phyloP scores from a whole-genome alignment of 2,797 vertebrate species.

The Chelonia mydas region DNA sequence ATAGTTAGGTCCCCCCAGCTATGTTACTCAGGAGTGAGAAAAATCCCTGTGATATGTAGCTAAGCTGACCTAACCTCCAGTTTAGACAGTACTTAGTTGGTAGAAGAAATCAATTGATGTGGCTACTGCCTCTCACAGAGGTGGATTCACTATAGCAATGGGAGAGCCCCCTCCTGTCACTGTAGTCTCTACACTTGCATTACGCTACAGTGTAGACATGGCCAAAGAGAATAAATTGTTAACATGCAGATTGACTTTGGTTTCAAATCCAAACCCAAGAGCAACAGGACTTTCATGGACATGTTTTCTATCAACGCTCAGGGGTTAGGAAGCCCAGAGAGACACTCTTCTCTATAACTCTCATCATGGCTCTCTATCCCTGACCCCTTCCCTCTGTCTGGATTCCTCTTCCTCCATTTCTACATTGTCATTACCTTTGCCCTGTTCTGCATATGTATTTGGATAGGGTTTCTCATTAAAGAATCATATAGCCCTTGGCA shows the following conservation, averaged over 20 bases:
- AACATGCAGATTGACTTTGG: neutral
- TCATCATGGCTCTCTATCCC: neutral
- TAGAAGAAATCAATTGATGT: too few relatives aligned
- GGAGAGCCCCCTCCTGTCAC: too few relatives aligned
- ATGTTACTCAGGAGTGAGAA: too few relatives aligned
- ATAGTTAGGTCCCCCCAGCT: too few relatives aligned
- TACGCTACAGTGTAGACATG: neutral
- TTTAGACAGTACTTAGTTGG: too few relatives aligned
- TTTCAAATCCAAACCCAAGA: neutral
- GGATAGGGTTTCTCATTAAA: neutral
- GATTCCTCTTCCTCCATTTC: neutral
- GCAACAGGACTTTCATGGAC: neutral
- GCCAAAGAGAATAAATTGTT: too few relatives aligned
- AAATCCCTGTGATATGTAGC: too few relatives aligned
- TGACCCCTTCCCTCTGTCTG: neutral
- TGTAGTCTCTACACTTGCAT: too few relatives aligned
- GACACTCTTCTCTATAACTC: neutral
- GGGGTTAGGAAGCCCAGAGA: neutral
- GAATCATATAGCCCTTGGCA: neutral
- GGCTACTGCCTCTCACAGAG: too few relatives aligned
- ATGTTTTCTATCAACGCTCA: neutral
- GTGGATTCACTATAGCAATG: too few relatives aligned
- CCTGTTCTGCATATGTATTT: neutral
- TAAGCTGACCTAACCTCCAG: too few relatives aligned
- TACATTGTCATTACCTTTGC: neutral